phyloP scores from a whole-genome alignment of 2,888 invertebrate genomes.

The Chydorus sphaericus region DNA sequence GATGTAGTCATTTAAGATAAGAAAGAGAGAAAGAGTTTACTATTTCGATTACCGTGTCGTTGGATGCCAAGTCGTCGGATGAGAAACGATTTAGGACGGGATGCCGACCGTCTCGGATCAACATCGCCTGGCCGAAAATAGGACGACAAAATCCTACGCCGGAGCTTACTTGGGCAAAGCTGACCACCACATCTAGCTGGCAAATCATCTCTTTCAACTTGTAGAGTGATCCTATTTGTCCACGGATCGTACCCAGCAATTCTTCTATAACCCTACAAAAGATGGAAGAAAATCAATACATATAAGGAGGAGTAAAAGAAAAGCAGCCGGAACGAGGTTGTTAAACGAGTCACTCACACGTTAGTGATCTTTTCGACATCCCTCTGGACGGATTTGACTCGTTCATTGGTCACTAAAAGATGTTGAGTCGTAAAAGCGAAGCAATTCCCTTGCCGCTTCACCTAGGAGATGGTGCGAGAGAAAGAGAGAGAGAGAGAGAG shows the following conservation, averaged over 20 bases:
- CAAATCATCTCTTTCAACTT: slow-evolving; percentile 65
- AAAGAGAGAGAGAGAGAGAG: background rate
- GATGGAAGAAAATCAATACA: slow-evolving; percentile 16
- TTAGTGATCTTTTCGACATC: slow-evolving; percentile 3
- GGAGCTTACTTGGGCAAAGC: slow-evolving; percentile 51
- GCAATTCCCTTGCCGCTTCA: background rate
- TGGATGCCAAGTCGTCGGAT: slow-evolving; percentile 45
- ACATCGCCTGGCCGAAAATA: slow-evolving; percentile 50
- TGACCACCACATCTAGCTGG: slow-evolving; percentile 58
- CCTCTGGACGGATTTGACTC: slow-evolving; percentile 1
- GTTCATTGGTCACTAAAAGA: background rate
- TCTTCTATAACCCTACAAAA: slow-evolving; percentile 52
- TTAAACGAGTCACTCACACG: background rate
- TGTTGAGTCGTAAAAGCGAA: background rate
- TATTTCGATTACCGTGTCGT: slow-evolving; percentile 50
- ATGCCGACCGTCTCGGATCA: slow-evolving; percentile 58
- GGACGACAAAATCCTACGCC: slow-evolving; percentile 46
- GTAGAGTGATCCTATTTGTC: slow-evolving; percentile 58
- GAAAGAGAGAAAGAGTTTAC: background rate
- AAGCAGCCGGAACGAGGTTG: background rate
- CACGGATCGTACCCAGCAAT: slow-evolving; percentile 51
- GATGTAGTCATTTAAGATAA: background rate
- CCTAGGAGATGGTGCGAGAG: too few relatives aligned
- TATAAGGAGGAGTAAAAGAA: background rate
- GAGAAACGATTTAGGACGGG: slow-evolving; percentile 63